Conservation (phyloP, 2,797 vertebrate species). For the Phalloptychus januarius region DNA sequence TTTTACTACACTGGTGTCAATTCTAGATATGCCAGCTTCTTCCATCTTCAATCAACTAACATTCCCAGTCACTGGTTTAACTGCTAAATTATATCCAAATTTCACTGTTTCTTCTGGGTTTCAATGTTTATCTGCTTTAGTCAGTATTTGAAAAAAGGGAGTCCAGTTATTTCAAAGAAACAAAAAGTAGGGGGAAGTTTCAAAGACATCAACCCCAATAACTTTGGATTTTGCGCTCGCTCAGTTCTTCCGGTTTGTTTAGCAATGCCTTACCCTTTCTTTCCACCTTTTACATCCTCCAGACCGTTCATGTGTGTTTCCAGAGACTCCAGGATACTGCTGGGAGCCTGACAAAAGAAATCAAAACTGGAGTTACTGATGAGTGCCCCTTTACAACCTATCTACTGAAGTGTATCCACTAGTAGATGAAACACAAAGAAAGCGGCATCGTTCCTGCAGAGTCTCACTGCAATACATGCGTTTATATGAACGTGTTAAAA, state of each 20-base stretch:
- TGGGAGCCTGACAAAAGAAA: conserved; percentile 87
- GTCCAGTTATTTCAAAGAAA: neutral
- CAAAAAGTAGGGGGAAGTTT: neutral
- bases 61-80: neutral
- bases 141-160: neutral
- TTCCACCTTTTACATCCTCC: conserved; percentile 92
- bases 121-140: neutral
- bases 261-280: conserved; percentile 70
- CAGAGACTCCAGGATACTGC: conserved; percentile 98
- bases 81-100: neutral
- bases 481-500: conserved; percentile 9
- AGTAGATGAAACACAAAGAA: conserved; percentile 1
- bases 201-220: neutral
- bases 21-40: neutral
- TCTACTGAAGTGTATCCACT: neutral
- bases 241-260: neutral
- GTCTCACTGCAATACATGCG: conserved; percentile 51
- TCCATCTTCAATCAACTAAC: neutral
- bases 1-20: neutral
- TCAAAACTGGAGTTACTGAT: conserved; percentile 18
- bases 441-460: neutral
- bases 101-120: neutral
- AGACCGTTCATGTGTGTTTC: conserved; percentile 98
- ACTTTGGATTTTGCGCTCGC: neutral
- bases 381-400: neutral